Conservation (phyloP, 64 coral and sea anemone genomes). For the Stichodactyla mertensii region DNA sequence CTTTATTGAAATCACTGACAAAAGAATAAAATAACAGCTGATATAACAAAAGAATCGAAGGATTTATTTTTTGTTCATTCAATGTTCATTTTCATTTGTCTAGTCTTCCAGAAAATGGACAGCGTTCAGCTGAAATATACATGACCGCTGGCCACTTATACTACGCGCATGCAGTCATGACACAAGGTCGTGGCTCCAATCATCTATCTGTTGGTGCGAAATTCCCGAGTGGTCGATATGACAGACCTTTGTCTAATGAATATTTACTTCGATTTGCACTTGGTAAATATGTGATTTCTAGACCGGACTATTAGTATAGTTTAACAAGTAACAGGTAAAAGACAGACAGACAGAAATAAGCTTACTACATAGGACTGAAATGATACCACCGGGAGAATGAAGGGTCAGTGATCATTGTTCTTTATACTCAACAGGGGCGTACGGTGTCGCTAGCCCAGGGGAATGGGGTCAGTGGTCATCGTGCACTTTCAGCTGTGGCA, state of each 20-base stretch:
- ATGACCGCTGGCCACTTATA: conserved; percentile 25
- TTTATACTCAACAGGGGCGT: background rate
- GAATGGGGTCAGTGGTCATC: conserved; percentile 40
- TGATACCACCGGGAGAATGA: too few species aligned
- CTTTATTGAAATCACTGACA: background rate
- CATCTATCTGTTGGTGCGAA: conserved; percentile 36
- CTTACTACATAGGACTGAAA: too few species aligned
- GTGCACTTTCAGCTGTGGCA: conserved; percentile 29
- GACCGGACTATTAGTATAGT: too few species aligned
- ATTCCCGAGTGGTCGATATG: conserved; percentile 9
- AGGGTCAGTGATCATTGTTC: background rate
- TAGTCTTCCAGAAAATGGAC: background rate
- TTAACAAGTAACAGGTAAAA: background rate
- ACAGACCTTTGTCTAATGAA: background rate
- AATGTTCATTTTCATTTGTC: background rate
- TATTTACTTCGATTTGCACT: conserved; percentile 22
- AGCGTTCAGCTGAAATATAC: background rate
- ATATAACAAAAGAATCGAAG: too few species aligned
- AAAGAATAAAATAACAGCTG: too few species aligned
- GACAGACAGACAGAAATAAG: background rate
- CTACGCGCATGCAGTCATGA: conserved; percentile 7
- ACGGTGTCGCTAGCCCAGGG: background rate
- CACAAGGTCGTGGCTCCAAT: conserved; percentile 11
- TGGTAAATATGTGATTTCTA: background rate
- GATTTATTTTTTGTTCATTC: too few species aligned